phyloP scores from a whole-genome alignment of 1,140 invertebrate genomes.

The Drosophila triauraria region DNA sequence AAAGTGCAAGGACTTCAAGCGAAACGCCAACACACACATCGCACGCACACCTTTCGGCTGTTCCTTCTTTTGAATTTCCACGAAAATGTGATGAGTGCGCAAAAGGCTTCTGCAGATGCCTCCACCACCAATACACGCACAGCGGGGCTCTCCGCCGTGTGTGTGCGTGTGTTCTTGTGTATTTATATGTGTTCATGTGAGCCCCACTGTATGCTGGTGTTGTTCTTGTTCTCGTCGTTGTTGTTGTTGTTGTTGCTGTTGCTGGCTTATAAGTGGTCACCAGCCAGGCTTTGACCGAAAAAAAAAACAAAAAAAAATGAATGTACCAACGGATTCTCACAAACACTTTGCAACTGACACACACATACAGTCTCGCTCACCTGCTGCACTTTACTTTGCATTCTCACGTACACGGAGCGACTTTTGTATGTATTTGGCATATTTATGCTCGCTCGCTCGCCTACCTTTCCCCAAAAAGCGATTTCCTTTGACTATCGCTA shows the following conservation, averaged over 20 bases:
- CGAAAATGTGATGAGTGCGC: conserved; percentile 82
- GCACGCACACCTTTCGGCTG: conserved; percentile 52
- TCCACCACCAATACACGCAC: conserved; percentile 56
- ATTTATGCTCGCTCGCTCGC: conserved; percentile 37
- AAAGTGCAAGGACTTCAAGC: neutral
- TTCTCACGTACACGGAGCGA: conserved; percentile 23
- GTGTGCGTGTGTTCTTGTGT: conserved; percentile 37
- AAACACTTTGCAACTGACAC: conserved; percentile 21
- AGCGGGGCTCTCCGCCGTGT: conserved; percentile 13
- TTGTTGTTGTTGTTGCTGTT: conserved; percentile 23
- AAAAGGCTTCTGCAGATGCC: conserved; percentile 82
- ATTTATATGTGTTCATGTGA: conserved; percentile 46
- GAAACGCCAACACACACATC: neutral
- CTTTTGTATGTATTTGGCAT: conserved; percentile 47
- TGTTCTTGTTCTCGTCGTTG: conserved; percentile 46
- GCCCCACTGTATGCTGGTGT: conserved; percentile 54
- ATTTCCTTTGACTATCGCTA: conserved; percentile 42
- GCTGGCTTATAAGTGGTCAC: conserved; percentile 27
- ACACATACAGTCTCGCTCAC: conserved; percentile 49
- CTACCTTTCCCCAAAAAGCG: conserved; percentile 52
- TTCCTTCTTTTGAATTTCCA: conserved; percentile 69
- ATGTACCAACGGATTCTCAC: conserved; percentile 64
- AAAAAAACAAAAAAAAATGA: conserved; percentile 38
- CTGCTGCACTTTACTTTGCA: conserved; percentile 71
- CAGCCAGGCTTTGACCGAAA: conserved; percentile 60